A percentile compares a stretch with the other conserved stretches of the same genome.
Evolutionary conservation across 2,113 vertebrate species (phyloP).

Genomic region (Phasianus colchicus): DNA sequence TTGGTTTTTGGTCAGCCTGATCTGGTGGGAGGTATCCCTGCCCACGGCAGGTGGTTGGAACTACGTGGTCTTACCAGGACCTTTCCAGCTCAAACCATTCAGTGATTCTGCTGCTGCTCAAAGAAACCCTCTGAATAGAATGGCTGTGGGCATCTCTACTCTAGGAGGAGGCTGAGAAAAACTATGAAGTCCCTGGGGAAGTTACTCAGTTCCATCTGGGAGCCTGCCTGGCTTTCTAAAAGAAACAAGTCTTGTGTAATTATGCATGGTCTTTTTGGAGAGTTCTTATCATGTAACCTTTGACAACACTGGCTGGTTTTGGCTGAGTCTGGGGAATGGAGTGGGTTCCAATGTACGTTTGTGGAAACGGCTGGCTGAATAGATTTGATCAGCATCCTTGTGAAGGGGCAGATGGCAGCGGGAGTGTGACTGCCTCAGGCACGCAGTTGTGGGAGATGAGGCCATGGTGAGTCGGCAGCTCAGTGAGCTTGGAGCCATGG

Average conservation of each 20-base stretch:
- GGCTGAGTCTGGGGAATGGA: background rate
- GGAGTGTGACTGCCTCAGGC: background rate
- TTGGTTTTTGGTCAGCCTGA: background rate
- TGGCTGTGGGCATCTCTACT: background rate
- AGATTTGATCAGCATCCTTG: background rate
- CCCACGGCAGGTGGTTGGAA: background rate
- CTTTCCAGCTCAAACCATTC: background rate
- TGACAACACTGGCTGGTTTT: background rate
- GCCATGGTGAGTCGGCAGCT: background rate
- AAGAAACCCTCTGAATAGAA: fast-evolving
- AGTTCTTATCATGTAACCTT: background rate
- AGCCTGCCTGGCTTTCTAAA: background rate
- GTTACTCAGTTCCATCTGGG: background rate
- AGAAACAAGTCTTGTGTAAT: background rate
- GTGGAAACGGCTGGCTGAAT: background rate
- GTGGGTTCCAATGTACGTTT: background rate
- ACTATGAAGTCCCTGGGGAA: background rate
- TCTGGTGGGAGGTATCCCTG: background rate
- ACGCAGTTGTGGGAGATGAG: fast-evolving
- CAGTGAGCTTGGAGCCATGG: background rate
- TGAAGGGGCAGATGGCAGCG: background rate
- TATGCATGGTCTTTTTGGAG: slow-evolving; percentile 9
- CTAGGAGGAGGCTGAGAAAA: background rate
- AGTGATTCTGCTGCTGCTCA: background rate
- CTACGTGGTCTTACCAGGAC: background rate